Percentiles rank a stretch among this genome's conserved stretches.
Evolutionary conservation across 2,113 vertebrate species (phyloP).

Genomic region (Psilopogon haemacephalus): DNA sequence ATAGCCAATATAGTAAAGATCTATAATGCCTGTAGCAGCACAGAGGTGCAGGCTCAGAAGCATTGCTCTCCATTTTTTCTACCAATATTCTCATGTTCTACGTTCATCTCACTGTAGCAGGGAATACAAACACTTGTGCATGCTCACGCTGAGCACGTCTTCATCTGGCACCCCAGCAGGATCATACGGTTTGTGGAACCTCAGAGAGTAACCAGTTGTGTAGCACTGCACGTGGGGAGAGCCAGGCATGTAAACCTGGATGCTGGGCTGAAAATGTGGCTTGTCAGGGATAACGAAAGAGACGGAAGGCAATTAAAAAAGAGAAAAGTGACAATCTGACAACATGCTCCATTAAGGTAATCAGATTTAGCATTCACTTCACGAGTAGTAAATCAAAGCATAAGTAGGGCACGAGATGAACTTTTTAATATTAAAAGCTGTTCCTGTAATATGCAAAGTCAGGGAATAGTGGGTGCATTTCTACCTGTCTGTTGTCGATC

Average conservation of each 20-base stretch:
- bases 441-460: slow-evolving; percentile 41
- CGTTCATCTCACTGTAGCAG: background rate
- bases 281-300: background rate
- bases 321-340: slow-evolving; percentile 57
- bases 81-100: background rate
- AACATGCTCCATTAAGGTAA: slow-evolving; percentile 44
- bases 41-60: background rate
- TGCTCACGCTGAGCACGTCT: background rate
- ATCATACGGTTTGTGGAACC: background rate
- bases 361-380: background rate
- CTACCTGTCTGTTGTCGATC: slow-evolving; percentile 23
- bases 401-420: background rate
- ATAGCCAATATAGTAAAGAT: background rate
- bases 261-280: background rate
- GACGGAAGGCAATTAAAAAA: slow-evolving; percentile 12
- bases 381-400: slow-evolving; percentile 1
- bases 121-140: background rate
- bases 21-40: rapidly evolving
- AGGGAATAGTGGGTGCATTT: background rate
- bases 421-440: slow-evolving; percentile 55
- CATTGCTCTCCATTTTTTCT: background rate
- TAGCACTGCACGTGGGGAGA: background rate
- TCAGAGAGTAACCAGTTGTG: background rate
- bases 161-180: background rate
- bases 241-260: background rate